These are phyloP conservation scores for Octonoba sinensis DNA, from an alignment of 2,888 invertebrate species.

Conservation along the genomic window DNA sequence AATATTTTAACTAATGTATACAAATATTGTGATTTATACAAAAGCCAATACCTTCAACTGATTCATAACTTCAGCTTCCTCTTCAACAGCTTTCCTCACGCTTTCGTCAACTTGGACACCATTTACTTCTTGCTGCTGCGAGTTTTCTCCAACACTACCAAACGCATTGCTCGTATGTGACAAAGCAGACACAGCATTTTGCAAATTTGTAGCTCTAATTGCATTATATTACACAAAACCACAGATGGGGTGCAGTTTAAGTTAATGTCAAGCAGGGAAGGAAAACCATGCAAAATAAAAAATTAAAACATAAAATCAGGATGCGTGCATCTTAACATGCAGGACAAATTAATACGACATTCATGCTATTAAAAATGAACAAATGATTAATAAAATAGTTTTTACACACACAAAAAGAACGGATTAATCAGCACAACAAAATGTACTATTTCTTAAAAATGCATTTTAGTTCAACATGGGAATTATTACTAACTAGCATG, in stretches of 20 bases:
- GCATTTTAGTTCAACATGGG: neutral
- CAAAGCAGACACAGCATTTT: constrained; percentile 88
- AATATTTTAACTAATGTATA: neutral
- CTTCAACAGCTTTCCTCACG: constrained; percentile 77
- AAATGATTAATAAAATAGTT: neutral
- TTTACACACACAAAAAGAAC: constrained; percentile 10
- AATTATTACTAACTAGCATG: neutral
- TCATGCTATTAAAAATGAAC: constrained; percentile 29
- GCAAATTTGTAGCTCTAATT: constrained; percentile 90
- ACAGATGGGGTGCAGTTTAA: constrained; percentile 38
- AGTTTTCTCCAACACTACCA: constrained; percentile 73
- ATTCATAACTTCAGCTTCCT: constrained; percentile 96
- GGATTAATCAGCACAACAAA: too few species aligned
- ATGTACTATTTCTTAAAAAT: neutral
- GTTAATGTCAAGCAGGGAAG: constrained; percentile 10
- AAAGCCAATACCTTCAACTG: constrained; percentile 86
- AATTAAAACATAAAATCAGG: constrained; percentile 27
- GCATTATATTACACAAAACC: constrained; percentile 58
- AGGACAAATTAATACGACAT: neutral
- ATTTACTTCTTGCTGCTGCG: constrained; percentile 54
- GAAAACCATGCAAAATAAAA: constrained; percentile 40
- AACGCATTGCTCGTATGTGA: constrained; percentile 90
- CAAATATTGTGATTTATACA: neutral
- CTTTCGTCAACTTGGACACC: constrained; percentile 56
- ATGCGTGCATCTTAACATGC: constrained; percentile 28